A percentile compares a stretch with the other conserved stretches of the same genome.
Evolutionary conservation across 2,888 invertebrate genomes (phyloP).

Genomic region (Heliconius erato): DNA sequence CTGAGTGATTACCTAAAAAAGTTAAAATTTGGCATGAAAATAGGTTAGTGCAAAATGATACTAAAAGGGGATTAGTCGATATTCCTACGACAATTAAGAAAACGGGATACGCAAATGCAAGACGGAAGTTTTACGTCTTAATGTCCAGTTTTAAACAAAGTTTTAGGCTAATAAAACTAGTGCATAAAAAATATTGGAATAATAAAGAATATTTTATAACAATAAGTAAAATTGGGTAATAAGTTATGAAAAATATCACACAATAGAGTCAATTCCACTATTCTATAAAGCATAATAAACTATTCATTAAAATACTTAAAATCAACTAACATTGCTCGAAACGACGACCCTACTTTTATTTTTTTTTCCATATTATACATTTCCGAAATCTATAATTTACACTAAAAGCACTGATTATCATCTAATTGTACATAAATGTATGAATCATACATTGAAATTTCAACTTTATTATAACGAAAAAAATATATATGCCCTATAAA

Average conservation of each 20-base stretch:
- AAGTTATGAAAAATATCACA: slow-evolving; percentile 38
- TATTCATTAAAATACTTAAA: slow-evolving; percentile 54
- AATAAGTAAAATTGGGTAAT: neutral
- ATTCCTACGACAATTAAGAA: no score
- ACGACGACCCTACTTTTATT: slow-evolving; percentile 62
- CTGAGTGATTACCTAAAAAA: no score
- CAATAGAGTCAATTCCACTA: slow-evolving; percentile 60
- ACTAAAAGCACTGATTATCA: slow-evolving; percentile 27
- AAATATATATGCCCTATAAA: neutral
- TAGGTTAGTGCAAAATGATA: no score
- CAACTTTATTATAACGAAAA: neutral
- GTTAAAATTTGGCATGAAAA: no score
- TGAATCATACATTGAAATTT: neutral
- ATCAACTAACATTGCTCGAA: slow-evolving; percentile 72
- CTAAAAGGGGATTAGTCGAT: no score
- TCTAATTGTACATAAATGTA: slow-evolving; percentile 14
- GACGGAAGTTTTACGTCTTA: no score
- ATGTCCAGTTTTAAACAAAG: no score
- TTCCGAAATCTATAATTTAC: slow-evolving; percentile 53
- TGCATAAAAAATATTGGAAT: neutral
- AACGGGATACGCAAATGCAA: no score
- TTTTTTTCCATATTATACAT: slow-evolving; percentile 48
- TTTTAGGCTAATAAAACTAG: neutral
- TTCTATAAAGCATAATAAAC: slow-evolving; percentile 65
- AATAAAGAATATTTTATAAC: neutral